These are phyloP conservation scores for Drosophila acutilabella DNA, from an alignment of 2,888 invertebrate species.

Conservation along the genomic window DNA sequence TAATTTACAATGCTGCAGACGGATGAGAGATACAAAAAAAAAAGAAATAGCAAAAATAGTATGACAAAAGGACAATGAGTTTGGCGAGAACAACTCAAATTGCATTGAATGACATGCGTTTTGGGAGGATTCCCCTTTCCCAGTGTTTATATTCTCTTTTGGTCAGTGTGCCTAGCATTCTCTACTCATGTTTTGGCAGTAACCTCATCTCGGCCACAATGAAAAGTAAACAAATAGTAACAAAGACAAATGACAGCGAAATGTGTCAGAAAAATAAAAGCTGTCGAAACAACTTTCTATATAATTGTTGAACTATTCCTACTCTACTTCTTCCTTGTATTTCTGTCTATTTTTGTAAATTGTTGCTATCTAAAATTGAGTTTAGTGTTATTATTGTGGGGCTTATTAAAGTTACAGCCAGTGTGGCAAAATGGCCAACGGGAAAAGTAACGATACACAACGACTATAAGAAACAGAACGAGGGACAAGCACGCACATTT, in stretches of 20 bases:
- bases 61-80: conserved; percentile 12
- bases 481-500: conserved; percentile 44
- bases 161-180: background rate
- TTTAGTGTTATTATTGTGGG: conserved; percentile 11
- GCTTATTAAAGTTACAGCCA: conserved; percentile 58
- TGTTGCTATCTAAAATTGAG: conserved; percentile 5
- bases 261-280: conserved; percentile 55
- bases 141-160: background rate
- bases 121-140: conserved; percentile 23
- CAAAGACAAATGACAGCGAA: conserved; percentile 64
- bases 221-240: conserved; percentile 33
- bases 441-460: background rate
- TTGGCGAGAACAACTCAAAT: conserved; percentile 42
- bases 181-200: background rate
- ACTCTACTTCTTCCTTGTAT: background rate
- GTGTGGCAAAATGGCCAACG: background rate
- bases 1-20: conserved; percentile 61
- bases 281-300: conserved; percentile 48
- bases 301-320: conserved; percentile 49
- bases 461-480: background rate
- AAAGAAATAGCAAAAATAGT: background rate
- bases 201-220: conserved; percentile 5
- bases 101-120: conserved; percentile 76
- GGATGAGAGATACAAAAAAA: conserved; percentile 3
- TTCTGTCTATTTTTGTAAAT: conserved; percentile 1